Percentiles rank a stretch among this genome's conserved stretches.
These are phyloP conservation scores for Steatocranus sp. DNA, from an alignment of 2,797 vertebrate species.

Conservation along the genomic window DNA sequence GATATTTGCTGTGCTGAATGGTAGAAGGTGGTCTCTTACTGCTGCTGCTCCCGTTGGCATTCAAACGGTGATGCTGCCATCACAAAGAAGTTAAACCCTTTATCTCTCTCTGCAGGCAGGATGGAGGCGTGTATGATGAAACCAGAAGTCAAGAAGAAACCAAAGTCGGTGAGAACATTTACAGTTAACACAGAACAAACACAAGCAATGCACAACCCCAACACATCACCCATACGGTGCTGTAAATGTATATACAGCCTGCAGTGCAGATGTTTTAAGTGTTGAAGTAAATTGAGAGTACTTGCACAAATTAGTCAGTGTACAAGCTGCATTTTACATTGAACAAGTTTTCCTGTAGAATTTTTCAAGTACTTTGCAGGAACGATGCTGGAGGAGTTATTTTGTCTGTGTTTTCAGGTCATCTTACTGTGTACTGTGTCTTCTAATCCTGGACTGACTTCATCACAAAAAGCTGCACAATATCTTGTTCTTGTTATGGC, in stretches of 20 bases:
- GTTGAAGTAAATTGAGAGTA: not conserved
- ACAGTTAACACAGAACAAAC: not conserved
- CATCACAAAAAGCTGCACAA: not conserved
- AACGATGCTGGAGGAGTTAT: not conserved
- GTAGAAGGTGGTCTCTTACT: not conserved
- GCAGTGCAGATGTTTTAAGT: not conserved
- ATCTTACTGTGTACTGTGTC: not conserved
- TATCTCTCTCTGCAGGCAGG: not conserved
- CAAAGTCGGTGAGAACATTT: slow-evolving; percentile 41
- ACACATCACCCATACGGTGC: not conserved
- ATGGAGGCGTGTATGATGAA: slow-evolving; percentile 61
- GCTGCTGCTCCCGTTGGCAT: not conserved
- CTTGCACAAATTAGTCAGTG: not conserved
- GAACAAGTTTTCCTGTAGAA: not conserved
- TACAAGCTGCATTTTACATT: not conserved
- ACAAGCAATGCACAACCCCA: not conserved
- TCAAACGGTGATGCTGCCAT: not conserved
- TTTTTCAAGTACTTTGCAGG: not conserved
- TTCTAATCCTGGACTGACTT: not conserved
- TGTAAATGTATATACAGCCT: not conserved
- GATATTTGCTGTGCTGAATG: not conserved
- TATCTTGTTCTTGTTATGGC: not conserved
- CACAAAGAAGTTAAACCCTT: not conserved
- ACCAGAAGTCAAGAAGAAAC: slow-evolving; percentile 54
- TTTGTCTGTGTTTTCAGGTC: not conserved